Base-by-base conservation (phyloP, 2,888 invertebrate genomes). In the Tuta absoluta region DNA sequence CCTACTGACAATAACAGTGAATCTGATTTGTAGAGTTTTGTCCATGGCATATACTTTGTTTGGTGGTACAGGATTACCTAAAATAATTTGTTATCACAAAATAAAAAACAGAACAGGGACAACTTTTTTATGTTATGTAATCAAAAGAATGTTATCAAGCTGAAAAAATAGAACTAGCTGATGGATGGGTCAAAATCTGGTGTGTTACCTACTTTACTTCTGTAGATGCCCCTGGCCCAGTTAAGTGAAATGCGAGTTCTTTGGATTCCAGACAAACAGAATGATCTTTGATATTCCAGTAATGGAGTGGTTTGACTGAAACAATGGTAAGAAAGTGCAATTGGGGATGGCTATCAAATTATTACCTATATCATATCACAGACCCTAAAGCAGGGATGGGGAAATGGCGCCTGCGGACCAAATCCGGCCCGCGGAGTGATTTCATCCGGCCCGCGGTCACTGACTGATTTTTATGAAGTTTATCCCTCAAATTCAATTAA, bases 31-130 rank as follows among this genome's bases (percentile, higher is more conserved):
- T 79, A 68, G 33, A 79, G 77, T 60, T 78, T 77, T 58, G 91
- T 65, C 91, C 90, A 91, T 64, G 91, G 91, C 87, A 91, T 89
- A 66, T 85, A 91, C 56, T 84, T 87, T 68, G 72, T 80, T 49
- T 76, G 69, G 61, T 85, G 83, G 59, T 80, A 75, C 21, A 87
- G 64, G 17, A 87, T 69, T 41, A 80, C 69, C 91, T 91, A 75
- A 21, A 84, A 85, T 56, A 11, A 49, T 21, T 24, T 4, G 4
- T 1, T 33, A 33, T 33, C 33, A 49, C 23, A 49, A 21, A 33
- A 7, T 8, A 23, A 45, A 45, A n/a, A 45, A n/a, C 14, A 45
- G 10, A 49, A 7, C 19, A 17, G n/a, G 49, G 11, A 23, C 2
- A 63, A 37, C 17, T n/a, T 41, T 59, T 37, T 56, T 14, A 60